Evolutionary conservation across 2,797 vertebrate species (phyloP).

Genomic region (Lophius americanus): DNA sequence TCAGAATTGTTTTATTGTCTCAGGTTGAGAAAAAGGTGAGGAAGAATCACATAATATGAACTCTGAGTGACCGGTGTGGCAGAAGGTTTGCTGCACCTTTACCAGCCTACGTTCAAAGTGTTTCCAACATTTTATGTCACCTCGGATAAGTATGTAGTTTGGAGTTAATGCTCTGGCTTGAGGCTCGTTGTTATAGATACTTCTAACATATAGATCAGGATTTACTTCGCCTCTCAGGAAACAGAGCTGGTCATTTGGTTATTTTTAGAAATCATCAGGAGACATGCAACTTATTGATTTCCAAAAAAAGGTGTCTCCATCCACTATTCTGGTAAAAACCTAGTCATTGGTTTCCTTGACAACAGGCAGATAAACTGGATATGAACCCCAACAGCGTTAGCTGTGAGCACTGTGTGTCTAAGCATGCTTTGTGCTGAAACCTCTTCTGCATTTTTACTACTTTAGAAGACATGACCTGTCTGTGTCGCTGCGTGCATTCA

Average conservation of each 20-base stretch:
- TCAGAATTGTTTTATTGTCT: neutral
- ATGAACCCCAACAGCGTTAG: slow-evolving; percentile 51
- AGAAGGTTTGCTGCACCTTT: slow-evolving; percentile 1
- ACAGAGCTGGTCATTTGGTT: neutral
- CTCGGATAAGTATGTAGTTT: slow-evolving; percentile 8
- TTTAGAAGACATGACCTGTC: slow-evolving; percentile 49
- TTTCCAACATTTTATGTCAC: slow-evolving; percentile 7
- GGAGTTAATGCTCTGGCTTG: neutral
- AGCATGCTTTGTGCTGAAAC: slow-evolving; percentile 45
- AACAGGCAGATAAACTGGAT: slow-evolving; percentile 52
- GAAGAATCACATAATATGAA: slow-evolving; percentile 31
- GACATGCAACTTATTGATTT: slow-evolving; percentile 41
- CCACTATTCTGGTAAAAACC: slow-evolving; percentile 15
- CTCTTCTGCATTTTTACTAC: slow-evolving; percentile 35
- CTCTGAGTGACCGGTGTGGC: slow-evolving; percentile 38
- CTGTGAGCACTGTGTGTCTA: slow-evolving; percentile 19
- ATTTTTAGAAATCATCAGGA: slow-evolving; percentile 14
- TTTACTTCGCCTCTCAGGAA: neutral
- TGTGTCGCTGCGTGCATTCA: slow-evolving; percentile 14
- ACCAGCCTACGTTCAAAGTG: slow-evolving; percentile 2
- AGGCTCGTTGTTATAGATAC: neutral
- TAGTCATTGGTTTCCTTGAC: slow-evolving; percentile 55
- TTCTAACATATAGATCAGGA: neutral
- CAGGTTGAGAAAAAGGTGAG: slow-evolving; percentile 22
- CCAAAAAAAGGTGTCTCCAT: slow-evolving; percentile 35